Percentiles rank a stretch among this genome's conserved stretches.
Conservation (phyloP, 2,888 invertebrate species). For the Rhopalosiphum nymphaeae region DNA sequence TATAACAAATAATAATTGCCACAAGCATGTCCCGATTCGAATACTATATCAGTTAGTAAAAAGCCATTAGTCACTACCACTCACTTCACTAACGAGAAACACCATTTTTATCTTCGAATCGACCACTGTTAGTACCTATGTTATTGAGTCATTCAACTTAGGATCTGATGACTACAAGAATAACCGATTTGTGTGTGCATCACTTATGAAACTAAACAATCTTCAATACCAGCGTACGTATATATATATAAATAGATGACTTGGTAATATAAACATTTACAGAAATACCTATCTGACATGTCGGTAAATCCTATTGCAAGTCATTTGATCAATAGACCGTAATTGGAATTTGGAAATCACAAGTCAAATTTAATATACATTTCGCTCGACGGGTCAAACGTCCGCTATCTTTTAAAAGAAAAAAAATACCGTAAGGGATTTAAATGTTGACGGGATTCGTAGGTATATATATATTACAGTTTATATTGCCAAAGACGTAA, state of each 20-base stretch:
- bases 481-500: not conserved
- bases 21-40: not conserved
- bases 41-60: not conserved
- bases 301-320: not conserved
- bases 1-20: not conserved
- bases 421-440: not conserved
- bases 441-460: not conserved
- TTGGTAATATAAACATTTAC: not conserved
- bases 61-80: not conserved
- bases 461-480: constrained; percentile 3
- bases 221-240: not conserved
- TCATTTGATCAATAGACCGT: not conserved
- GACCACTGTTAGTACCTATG: no score
- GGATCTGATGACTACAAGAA: not conserved
- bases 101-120: no score
- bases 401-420: not conserved
- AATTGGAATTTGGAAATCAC: not conserved
- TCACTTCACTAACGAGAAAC: not conserved
- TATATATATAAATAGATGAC: not conserved
- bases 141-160: not conserved
- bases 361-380: not conserved
- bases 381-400: not conserved
- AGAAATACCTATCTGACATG: not conserved
- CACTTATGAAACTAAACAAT: not conserved
- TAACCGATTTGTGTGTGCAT: not conserved